Conservation (phyloP, 1,140 invertebrate genomes). For the Babylonia areolata region DNA sequence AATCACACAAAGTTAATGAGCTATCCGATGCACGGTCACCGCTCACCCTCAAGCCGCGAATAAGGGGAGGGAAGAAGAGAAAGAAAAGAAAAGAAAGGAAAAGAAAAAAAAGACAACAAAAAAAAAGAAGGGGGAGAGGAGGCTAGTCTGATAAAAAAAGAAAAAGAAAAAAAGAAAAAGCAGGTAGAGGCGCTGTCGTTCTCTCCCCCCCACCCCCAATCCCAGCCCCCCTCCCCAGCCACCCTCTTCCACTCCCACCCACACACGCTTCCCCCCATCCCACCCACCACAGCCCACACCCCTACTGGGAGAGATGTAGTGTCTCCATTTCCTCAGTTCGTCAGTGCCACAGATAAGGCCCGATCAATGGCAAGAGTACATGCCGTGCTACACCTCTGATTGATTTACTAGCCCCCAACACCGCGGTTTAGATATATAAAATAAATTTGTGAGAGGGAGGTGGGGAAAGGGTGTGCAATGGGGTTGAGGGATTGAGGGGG, state of each 20-base stretch:
- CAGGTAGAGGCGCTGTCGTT: constrained; percentile 21
- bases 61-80: neutral
- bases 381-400: constrained; percentile 32
- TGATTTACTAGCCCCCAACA: constrained; percentile 38
- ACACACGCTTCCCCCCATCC: too few relatives aligned
- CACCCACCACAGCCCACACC: too few relatives aligned
- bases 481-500: neutral
- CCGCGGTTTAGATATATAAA: constrained; percentile 45
- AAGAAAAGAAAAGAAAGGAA: neutral
- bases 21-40: constrained; percentile 40
- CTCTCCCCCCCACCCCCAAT: constrained; percentile 13
- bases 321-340: constrained; percentile 30
- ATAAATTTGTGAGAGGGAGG: constrained; percentile 43
- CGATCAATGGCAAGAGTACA: constrained; percentile 43
- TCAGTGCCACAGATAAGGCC: constrained; percentile 36
- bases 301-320: constrained; percentile 29
- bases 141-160: too few relatives aligned
- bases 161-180: constrained; percentile 21
- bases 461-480: too few relatives aligned
- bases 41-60: neutral
- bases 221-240: too few relatives aligned
- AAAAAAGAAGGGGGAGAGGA: too few relatives aligned
- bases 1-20: constrained; percentile 46
- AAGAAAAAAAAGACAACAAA: too few relatives aligned
- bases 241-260: too few relatives aligned